Evolutionary conservation across 1,140 invertebrate species (phyloP).

Genomic region (Drosophila watanabei): DNA sequence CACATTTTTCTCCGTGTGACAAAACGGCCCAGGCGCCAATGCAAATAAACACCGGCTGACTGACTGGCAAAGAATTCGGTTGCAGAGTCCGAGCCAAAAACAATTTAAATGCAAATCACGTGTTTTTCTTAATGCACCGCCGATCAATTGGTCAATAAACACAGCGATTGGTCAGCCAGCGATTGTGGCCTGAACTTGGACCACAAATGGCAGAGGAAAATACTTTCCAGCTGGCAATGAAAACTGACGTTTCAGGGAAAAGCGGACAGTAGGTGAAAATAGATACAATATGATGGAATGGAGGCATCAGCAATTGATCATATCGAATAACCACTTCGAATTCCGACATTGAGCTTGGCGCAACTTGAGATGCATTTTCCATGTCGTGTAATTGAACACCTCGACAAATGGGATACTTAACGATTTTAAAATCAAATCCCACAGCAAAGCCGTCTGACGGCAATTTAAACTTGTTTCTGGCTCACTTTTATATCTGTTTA

Average conservation of each 20-base stretch:
- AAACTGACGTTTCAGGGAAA: constrained; percentile 59
- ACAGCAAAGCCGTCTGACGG: constrained; percentile 26
- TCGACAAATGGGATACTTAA: constrained; percentile 53
- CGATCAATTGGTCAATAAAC: constrained; percentile 42
- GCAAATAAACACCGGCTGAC: constrained; percentile 54
- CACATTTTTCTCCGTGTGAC: constrained; percentile 9
- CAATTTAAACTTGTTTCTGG: constrained; percentile 37
- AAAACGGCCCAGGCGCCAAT: constrained; percentile 59
- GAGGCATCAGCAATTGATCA: constrained; percentile 27
- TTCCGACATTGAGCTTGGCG: constrained; percentile 43
- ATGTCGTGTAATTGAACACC: constrained; percentile 75
- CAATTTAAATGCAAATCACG: constrained; percentile 73
- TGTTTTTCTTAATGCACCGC: constrained; percentile 61
- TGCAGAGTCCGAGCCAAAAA: constrained; percentile 27
- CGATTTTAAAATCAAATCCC: constrained; percentile 40
- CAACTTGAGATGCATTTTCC: constrained; percentile 59
- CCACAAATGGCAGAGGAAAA: constrained; percentile 43
- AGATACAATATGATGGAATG: constrained; percentile 10
- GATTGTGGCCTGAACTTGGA: constrained; percentile 63
- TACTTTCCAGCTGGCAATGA: constrained; percentile 45
- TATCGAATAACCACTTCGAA: constrained; percentile 44
- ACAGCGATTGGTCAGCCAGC: constrained; percentile 7
- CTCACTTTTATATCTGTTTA: constrained; percentile 21
- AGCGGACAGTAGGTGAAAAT: constrained; percentile 49
- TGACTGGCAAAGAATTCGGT: constrained; percentile 40